Base-by-base conservation (phyloP, 2,888 invertebrate genomes). In the Seira sanloemensis region DNA sequence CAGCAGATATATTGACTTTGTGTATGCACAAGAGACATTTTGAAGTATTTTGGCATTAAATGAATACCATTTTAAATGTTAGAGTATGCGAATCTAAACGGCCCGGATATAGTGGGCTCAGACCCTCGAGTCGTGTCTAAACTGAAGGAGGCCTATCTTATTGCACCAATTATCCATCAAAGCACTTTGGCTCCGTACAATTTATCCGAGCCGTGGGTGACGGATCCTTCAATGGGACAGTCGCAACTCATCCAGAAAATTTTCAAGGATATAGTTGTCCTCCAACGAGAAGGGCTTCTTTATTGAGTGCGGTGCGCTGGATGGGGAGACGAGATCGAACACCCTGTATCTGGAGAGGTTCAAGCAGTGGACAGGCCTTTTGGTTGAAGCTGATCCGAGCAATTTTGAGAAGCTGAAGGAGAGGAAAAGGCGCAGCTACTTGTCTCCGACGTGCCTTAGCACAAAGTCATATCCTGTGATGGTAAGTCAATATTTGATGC, bases 321-420 rank as follows among this genome's bases (percentile, higher is more conserved):
- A 93, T 87, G 93, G 93, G 0, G 93, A 93, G 89, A 92, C 92
- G 1, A 90, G 93, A 24, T 93, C 93, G 27, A 93, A 93, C 89
- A 92, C 93, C 0, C 90, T 93, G 16, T 91, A 91, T 82, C 90
- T 93, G 73, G 93, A 93, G 88, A 90, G 91, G 65, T 80, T 37
- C 25, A 73, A 68, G 19, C 37, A 68, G 5, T 93, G 93, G 93
- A 91, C 90, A 0, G 93, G 93, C 1, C 88, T 93, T 26, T 90
- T 93, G 0, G 91, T 93, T 68, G 93, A 93, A 89, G 92, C 92
- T 1, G 93, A 93, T 90, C 93, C 93, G 0, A 90, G 90, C 1
- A 93, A 92, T 87, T 93, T 92, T 88, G 90, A 90, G 4, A 90
- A 91, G 67, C 90, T 93, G 89, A 69, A 91, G 25, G 87, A 86